Conservation (phyloP, 2,888 invertebrate species). For the Artemia sp. region DNA sequence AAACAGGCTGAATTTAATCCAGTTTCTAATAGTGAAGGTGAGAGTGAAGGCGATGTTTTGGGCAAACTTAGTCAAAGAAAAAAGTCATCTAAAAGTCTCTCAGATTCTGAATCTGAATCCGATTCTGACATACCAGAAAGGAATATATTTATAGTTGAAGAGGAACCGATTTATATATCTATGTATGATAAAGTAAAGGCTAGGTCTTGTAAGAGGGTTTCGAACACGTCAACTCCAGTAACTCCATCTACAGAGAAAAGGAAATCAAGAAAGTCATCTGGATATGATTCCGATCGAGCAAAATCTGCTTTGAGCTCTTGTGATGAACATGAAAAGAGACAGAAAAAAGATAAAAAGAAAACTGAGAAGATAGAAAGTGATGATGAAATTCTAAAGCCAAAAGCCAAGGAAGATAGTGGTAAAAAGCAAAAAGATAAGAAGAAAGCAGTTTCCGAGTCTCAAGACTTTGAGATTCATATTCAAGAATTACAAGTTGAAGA, state of each 20-base stretch:
- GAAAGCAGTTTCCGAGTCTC: conserved; percentile 44
- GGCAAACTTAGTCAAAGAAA: too few relatives aligned
- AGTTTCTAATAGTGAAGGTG: too few relatives aligned
- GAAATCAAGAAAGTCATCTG: conserved; percentile 23
- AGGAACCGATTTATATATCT: conserved; percentile 76
- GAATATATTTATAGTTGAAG: conserved; percentile 47
- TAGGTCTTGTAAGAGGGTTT: conserved; percentile 46
- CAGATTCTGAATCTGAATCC: conserved; percentile 1
- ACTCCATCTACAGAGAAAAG: conserved; percentile 26
- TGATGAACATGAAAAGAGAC: conserved; percentile 49
- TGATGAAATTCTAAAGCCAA: conserved; percentile 18
- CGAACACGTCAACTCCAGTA: conserved; percentile 23
- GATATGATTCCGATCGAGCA: conserved; percentile 22
- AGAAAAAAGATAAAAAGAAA: conserved; percentile 42
- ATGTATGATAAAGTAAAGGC: conserved; percentile 97
- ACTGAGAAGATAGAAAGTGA: neutral
- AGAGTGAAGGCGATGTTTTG: too few relatives aligned
- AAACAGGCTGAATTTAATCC: too few relatives aligned
- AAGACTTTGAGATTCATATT: conserved; percentile 33
- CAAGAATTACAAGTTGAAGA: neutral
- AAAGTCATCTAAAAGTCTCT: neutral
- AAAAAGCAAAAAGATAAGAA: conserved; percentile 64
- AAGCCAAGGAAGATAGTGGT: conserved; percentile 32
- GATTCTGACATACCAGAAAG: conserved; percentile 13
- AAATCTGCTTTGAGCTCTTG: conserved; percentile 16